A percentile compares a stretch with the other conserved stretches of the same genome.
Evolutionary conservation across 2,888 invertebrate genomes (phyloP).

Genomic region (Melinopterus prodromus): DNA sequence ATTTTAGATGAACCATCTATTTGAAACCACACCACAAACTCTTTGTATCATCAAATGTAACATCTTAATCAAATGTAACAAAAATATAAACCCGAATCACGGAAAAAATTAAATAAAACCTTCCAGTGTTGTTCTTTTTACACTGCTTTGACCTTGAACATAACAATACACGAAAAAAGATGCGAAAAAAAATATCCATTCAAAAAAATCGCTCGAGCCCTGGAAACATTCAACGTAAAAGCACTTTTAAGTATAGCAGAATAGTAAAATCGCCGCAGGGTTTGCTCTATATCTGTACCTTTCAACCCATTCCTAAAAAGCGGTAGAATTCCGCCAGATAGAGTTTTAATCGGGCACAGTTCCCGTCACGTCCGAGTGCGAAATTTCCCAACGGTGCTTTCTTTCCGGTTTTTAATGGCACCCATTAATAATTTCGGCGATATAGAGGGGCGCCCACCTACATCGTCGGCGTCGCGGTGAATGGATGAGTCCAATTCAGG

Average conservation of each 20-base stretch:
- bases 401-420: neutral
- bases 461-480: neutral
- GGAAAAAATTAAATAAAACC: too few relatives aligned
- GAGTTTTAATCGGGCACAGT: neutral
- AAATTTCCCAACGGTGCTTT: slow-evolving; percentile 4
- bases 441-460: neutral
- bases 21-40: too few relatives aligned
- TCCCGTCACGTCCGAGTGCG: neutral
- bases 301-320: neutral
- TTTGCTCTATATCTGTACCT: neutral
- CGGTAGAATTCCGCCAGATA: neutral
- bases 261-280: neutral
- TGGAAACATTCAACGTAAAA: neutral
- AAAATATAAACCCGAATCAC: too few relatives aligned
- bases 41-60: too few relatives aligned
- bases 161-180: too few relatives aligned
- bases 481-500: neutral
- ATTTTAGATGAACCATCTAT: too few relatives aligned
- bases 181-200: too few relatives aligned
- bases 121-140: too few relatives aligned
- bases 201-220: neutral
- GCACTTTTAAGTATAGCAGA: neutral
- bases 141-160: too few relatives aligned
- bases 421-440: neutral
- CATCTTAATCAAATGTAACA: too few relatives aligned